Evolutionary conservation across 2,888 invertebrate species (phyloP).

Genomic region (Amblyteles armatorius): DNA sequence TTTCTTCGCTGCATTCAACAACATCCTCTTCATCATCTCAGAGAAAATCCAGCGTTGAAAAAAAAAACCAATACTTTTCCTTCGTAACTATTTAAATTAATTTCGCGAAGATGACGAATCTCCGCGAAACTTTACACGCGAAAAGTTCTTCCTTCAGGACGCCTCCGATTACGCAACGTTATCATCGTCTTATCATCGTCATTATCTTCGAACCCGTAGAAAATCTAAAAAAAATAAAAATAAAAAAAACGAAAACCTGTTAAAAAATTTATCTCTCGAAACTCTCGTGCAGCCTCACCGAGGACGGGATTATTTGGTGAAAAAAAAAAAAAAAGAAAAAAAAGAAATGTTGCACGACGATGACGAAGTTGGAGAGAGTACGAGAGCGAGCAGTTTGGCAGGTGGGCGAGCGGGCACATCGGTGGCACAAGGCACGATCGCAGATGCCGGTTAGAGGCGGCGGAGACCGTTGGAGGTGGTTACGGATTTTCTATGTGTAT

Average conservation of each 20-base stretch:
- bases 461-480: constrained; percentile 28
- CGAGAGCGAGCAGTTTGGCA: constrained; percentile 15
- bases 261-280: not conserved
- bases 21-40: not conserved
- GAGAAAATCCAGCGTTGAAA: no score
- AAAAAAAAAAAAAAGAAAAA: not conserved
- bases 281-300: not conserved
- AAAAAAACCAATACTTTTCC: no score
- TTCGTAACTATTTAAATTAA: no score
- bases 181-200: not conserved
- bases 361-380: constrained; percentile 9
- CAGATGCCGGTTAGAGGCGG: constrained; percentile 36
- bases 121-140: no score
- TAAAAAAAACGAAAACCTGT: not conserved
- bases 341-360: not conserved
- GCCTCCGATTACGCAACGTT: not conserved
- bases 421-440: constrained; percentile 5
- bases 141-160: no score
- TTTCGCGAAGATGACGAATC: no score
- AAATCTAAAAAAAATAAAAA: not conserved
- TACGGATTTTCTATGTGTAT: constrained; percentile 44
- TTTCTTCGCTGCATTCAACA: not conserved
- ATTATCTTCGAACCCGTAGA: not conserved
- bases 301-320: not conserved
- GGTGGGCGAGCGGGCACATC: constrained; percentile 14